Conservation (phyloP, 2,797 vertebrate species). For the Oreochromis mossambicus region DNA sequence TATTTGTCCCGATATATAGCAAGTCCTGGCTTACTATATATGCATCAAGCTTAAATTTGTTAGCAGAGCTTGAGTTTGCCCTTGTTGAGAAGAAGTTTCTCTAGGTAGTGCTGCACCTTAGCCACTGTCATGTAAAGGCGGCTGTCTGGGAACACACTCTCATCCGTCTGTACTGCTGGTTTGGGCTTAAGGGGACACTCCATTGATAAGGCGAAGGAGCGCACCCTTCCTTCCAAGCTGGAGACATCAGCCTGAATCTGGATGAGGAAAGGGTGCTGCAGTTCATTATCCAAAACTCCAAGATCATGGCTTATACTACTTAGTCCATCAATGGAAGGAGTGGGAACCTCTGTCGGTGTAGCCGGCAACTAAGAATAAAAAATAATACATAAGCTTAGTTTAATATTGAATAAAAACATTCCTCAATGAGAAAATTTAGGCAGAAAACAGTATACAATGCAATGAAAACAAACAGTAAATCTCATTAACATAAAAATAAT, state of each 20-base stretch:
- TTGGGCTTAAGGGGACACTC: constrained; percentile 24
- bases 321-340: constrained; percentile 50
- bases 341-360: not conserved
- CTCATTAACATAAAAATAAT: not conserved
- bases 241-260: constrained; percentile 64
- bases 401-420: not conserved
- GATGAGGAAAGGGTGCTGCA: constrained; percentile 15
- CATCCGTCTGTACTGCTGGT: not conserved
- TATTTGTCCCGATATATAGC: not conserved
- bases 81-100: constrained; percentile 42
- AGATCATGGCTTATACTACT: constrained; percentile 44
- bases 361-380: constrained; percentile 12
- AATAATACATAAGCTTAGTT: not conserved
- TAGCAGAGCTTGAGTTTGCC: constrained; percentile 64
- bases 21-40: not conserved
- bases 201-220: constrained; percentile 9
- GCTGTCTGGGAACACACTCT: constrained; percentile 30
- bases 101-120: constrained; percentile 58
- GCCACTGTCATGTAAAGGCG: constrained; percentile 23
- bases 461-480: not conserved
- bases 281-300: constrained; percentile 21
- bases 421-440: not conserved
- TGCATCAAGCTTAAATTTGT: not conserved
- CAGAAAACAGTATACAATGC: not conserved
- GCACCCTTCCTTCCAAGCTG: constrained; percentile 39